Base-by-base conservation (phyloP, 2,888 invertebrate species). In the Clusia tigrina region DNA sequence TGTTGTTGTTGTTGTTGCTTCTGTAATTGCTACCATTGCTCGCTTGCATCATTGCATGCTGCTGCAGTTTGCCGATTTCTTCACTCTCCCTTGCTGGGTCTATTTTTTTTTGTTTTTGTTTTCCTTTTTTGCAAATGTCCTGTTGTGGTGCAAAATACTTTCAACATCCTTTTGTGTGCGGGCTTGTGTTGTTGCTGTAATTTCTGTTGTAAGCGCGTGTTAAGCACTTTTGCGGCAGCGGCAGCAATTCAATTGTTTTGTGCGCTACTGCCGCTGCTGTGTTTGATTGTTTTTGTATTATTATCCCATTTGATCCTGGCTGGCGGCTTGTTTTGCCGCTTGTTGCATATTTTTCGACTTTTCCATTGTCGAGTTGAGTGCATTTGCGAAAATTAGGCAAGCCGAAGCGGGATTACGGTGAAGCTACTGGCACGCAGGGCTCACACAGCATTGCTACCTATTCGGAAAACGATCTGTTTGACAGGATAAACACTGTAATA, bases 281-380 rank as follows among this genome's bases (percentile, higher is more conserved):
- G 42, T n/a, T 3, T 42, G 6, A 15, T 10, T 42, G 42, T 42
- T 6, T n/a, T 42, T 42, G 42, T 17, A 42, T 15, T 15, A 3
- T 15, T 10, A 15, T n/a, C n/a, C 3, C 42, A 10, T 42, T 3
- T 42, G 9, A 42, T 42, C 42, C 42, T 42, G 42, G 3, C n/a
- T 42, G n/a, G n/a, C n/a, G 32, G 32, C 32, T 32, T 6, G 6
- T 32, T 6, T 12, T 6, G 12, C 32, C 12, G 32, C 42, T n/a
- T 42, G 42, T 42, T 42, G 42, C 66, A 68, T 54, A 64, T 64
- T 64, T 62, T 32, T 32, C 12, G 32, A 5, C n/a, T n/a, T n/a
- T 9, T 5, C 32, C 32, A 9, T 32, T 32, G 32, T 32, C 12
- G 32, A 32, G 5, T 42, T 10, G 12, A 12, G 42, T 42, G 42